Percentiles rank a stretch among this genome's conserved stretches.
Evolutionary conservation across 2,888 invertebrate genomes (phyloP).

Genomic region (Clanis bilineata): DNA sequence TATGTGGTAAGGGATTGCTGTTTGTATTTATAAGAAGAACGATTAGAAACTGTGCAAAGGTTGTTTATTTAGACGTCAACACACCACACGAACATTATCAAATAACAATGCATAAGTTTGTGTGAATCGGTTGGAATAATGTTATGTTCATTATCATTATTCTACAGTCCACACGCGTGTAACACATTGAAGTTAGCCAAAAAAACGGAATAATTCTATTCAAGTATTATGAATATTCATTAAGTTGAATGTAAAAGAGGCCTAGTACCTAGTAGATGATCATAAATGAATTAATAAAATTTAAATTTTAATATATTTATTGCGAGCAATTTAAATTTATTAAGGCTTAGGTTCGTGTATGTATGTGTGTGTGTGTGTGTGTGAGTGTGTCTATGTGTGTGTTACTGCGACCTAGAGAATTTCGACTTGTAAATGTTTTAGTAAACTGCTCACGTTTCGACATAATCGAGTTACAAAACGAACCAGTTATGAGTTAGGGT

Average conservation of each 20-base stretch:
- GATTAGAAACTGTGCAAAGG: too few species aligned
- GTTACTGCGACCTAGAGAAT: not conserved
- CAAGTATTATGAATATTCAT: not conserved
- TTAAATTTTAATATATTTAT: too few species aligned
- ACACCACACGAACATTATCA: not conserved
- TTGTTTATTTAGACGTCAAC: too few species aligned
- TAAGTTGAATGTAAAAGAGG: too few species aligned
- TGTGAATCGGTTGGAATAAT: not conserved
- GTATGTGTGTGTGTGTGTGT: not conserved
- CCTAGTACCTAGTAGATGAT: too few species aligned
- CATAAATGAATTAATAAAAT: too few species aligned
- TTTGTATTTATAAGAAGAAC: too few species aligned
- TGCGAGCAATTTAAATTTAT: too few species aligned
- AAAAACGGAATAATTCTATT: not conserved
- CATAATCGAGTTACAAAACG: constrained; percentile 3
- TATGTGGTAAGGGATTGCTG: too few species aligned
- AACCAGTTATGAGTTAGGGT: constrained; percentile 12
- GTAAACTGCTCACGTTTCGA: constrained; percentile 10
- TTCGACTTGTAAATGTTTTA: not conserved
- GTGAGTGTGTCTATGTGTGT: not conserved
- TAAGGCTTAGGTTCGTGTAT: not conserved
- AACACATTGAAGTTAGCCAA: not conserved
- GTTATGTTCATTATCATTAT: not conserved
- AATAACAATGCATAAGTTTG: constrained; percentile 2
- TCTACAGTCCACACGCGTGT: not conserved